A percentile compares a stretch with the other conserved stretches of the same genome.
phyloP scores from a whole-genome alignment of 2,113 vertebrate species.

The Cheilinus undulatus region DNA sequence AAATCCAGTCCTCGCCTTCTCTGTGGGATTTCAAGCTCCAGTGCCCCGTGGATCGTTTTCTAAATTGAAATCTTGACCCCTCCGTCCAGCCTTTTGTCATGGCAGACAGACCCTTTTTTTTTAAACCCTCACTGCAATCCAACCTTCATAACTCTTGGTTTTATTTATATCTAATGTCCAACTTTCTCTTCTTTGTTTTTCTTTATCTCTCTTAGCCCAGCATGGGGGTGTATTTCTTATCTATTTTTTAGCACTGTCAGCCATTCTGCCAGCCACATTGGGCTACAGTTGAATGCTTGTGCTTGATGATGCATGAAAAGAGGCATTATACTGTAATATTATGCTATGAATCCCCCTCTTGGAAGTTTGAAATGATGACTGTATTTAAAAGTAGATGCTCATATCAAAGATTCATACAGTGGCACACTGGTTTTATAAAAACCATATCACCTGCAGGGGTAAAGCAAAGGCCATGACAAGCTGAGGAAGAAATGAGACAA shows the following conservation, averaged over 20 bases:
- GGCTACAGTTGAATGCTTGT: conserved; percentile 5
- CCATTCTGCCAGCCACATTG: background rate
- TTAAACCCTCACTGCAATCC: background rate
- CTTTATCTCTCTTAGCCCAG: conserved; percentile 2
- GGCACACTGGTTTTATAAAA: background rate
- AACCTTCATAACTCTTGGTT: background rate
- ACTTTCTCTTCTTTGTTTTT: background rate
- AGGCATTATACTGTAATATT: background rate
- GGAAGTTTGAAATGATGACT: conserved; percentile 6
- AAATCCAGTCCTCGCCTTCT: background rate
- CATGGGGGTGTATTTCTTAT: conserved; percentile 24
- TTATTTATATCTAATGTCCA: conserved; percentile 24
- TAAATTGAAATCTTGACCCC: conserved; percentile 25
- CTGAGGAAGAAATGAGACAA: background rate
- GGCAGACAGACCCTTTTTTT: background rate
- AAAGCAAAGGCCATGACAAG: conserved; percentile 23
- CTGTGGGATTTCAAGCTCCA: conserved; percentile 9
- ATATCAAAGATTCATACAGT: conserved; percentile 25
- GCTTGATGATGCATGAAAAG: conserved; percentile 37
- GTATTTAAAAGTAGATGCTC: conserved; percentile 11
- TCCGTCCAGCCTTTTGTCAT: conserved; percentile 2
- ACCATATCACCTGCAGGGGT: background rate
- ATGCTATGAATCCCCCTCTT: conserved; percentile 7
- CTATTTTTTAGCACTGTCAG: conserved; percentile 26
- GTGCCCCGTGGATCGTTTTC: conserved; percentile 9